Percentiles rank a stretch among this genome's conserved stretches.
phyloP scores from a whole-genome alignment of 2,113 vertebrate genomes.

The Passer domesticus region DNA sequence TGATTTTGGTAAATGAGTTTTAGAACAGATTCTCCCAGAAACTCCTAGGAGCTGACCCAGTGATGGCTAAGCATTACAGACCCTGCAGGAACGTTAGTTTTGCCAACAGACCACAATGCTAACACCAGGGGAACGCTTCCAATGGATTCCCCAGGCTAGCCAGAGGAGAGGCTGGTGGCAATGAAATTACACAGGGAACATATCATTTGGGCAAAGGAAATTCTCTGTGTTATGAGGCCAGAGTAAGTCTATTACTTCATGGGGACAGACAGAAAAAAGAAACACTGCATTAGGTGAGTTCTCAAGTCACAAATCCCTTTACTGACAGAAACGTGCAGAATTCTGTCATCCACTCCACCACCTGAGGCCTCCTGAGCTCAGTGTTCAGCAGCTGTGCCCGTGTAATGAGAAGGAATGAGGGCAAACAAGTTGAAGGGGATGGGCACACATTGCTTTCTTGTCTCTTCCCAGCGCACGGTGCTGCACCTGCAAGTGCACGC shows the following conservation, averaged over 20 bases:
- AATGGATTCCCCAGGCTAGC: background rate
- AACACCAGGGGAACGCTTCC: background rate
- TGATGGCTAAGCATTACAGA: background rate
- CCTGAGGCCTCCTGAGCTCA: background rate
- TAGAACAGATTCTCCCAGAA: background rate
- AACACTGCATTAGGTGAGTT: background rate
- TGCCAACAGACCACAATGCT: background rate
- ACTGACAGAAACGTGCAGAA: background rate
- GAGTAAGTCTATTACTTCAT: background rate
- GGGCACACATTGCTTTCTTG: rapidly evolving
- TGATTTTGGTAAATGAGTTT: background rate
- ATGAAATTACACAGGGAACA: background rate
- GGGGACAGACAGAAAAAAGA: background rate
- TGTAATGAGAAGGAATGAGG: background rate
- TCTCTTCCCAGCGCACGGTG: background rate
- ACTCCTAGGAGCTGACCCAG: background rate
- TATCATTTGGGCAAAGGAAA: background rate
- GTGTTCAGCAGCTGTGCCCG: background rate
- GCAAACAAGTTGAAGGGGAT: background rate
- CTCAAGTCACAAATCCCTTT: background rate
- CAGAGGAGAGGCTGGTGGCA: background rate
- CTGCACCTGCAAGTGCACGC: rapidly evolving
- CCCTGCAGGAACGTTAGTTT: background rate
- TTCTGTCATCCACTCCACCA: background rate
- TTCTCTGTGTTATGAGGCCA: background rate